Base-by-base conservation (phyloP, 35 echinoderm and acorn worm species). In the Amphiura filiformis region DNA sequence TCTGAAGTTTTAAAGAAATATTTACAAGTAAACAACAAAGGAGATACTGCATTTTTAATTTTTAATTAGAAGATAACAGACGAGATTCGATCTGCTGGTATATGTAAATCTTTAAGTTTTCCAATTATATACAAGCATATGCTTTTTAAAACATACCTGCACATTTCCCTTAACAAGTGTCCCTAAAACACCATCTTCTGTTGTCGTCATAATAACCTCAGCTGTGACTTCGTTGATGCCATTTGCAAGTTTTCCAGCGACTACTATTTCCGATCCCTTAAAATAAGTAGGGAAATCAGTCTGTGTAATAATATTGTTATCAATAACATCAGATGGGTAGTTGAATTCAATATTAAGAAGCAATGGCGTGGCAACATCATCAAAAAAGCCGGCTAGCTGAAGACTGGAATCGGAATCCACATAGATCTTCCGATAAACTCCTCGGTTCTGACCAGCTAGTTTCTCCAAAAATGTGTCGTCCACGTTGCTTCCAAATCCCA, bases 291-390 rank as follows among this genome's bases (percentile, higher is more conserved):
- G 81, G 61, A 97, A 97, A 1, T 37, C 37, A n/a, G 80, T 91
- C 78, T 97, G 47, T 3, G 95, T 93, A 37, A 97, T 32, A 12
- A 42, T 91, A 57, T 93, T 86, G 33, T 39, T 30, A 0, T 93
- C 88, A 0, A 97, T 80, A 0, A 79, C 37, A 34, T 85, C 31
- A 26, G 79, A 39, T 1, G 38, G 49, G 75, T 97, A 97, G 12
- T 91, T 31, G 20, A 97, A 76, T 17, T 40, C 81, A 30, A 97
- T 39, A 65, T 97, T 88, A 33, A 87, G 57, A 15, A 97, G 78
- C 0, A 97, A 33, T 1, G 95, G 95, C 7, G 92, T 97, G 36
- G 95, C 88, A 56, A 97, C 91, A 76, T 97, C 95, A 36, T 93
- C 91, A 65, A 89, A 97, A 77, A 97, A 97, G 49, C 95, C 89